These are phyloP conservation scores for Rhadinocentrus ornatus DNA, from an alignment of 2,797 vertebrate genomes.

Conservation along the genomic window DNA sequence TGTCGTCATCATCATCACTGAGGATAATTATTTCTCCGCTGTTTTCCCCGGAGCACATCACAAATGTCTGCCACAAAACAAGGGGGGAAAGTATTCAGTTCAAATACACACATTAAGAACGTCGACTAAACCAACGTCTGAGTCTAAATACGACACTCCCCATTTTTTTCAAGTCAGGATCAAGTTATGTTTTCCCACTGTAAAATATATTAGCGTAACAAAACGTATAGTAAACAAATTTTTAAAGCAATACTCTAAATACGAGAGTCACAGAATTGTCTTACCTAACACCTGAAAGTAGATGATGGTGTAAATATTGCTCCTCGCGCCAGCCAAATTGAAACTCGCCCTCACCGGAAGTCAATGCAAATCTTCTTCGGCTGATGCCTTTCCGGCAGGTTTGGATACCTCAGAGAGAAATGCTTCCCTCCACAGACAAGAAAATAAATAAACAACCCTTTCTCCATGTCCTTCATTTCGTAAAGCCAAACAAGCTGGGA, in stretches of 20 bases:
- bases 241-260: not conserved
- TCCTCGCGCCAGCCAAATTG: not conserved
- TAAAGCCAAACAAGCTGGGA: not conserved
- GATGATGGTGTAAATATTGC: not conserved
- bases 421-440: not conserved
- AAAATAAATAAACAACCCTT: too few relatives aligned
- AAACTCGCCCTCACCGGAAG: not conserved
- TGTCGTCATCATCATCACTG: conserved; percentile 63
- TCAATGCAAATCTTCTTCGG: not conserved
- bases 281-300: not conserved
- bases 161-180: not conserved
- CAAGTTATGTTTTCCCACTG: not conserved
- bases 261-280: not conserved
- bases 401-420: not conserved
- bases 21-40: conserved; percentile 66
- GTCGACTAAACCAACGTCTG: not conserved
- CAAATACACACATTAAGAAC: not conserved
- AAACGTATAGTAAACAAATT: not conserved
- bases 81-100: not conserved
- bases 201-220: not conserved
- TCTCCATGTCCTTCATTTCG: not conserved
- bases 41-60: conserved; percentile 37
- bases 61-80: not conserved
- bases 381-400: too few relatives aligned
- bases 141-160: not conserved